Base-by-base conservation (phyloP, 1,140 invertebrate genomes). In the Spodoptera frugiperda region DNA sequence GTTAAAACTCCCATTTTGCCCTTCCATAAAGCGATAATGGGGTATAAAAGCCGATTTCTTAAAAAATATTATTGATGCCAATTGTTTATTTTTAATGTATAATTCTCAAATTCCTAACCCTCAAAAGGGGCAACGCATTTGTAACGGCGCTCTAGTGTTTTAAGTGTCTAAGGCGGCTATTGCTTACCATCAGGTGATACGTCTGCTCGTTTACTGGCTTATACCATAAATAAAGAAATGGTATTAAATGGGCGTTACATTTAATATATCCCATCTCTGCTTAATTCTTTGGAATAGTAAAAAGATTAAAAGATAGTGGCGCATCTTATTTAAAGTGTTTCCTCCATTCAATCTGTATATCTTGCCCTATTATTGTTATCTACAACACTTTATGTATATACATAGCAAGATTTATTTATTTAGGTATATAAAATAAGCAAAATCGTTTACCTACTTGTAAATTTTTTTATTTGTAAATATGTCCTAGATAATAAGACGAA, bases 281-380 rank as follows among this genome's bases (percentile, higher is more conserved):
- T 5, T n/a, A 51, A 51, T 15, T 21, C 17, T 21, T 54, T 54
- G 9, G 9, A 25, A 25, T 21, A 11, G 17, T 15, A 10, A 2
- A n/a, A n/a, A 15, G 11, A 0, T 51, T 57, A 57, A 30, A 12
- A 14, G 2, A 39, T 1, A 39, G 30, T 61, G n/a, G 57, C 57
- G 14, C 57, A 2, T 39, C n/a, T 33, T 33, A 3, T 15, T n/a
- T 15, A n/a, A 61, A 59, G 3, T 10, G 4, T 25, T 25, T 25
- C 25, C 25, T 15, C 19, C 15, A 1, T 63, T 63, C 33, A 1
- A 44, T 19, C 3, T 39, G 15, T n/a, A 6, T n/a, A 46, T 63
- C 59, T 63, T 63, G 59, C 59, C 59, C 44, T 30, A n/a, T 63
- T 57, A 44, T 63, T 63, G 59, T 63, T 63, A 63, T 63, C 1